Base-by-base conservation (phyloP, 1,140 invertebrate genomes). In the Orchesella cincta region DNA sequence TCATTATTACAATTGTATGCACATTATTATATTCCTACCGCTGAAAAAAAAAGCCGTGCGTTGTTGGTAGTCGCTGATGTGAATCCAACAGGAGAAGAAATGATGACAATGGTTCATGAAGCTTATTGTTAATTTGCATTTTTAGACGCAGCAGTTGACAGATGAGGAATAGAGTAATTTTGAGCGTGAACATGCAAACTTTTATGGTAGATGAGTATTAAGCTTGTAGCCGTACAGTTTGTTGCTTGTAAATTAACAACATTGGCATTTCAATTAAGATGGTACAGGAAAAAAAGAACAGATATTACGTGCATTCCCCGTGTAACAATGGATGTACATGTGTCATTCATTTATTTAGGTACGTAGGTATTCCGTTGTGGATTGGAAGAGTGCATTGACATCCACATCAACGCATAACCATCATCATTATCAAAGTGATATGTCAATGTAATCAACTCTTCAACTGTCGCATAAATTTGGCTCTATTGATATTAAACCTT, bases 11-110 rank as follows among this genome's bases (percentile, higher is more conserved):
- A 33, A 67, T 33, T 31, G 62, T n/a, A 67, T 31, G 33, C 26
- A 31, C 31, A 67, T 31, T 62, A 26, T 62, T 31, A 67, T 14
- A 67, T 12, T 2, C 8, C 1, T 33, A 31, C 62, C 8, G 2
- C 62, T 31, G 31, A 28, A 46, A 46, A 46, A 46, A 46, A 12
- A 31, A 31, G 26, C 8, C 31, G 29, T 29, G 29, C 23, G 26
- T 67, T 14, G 62, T 33, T 31, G 62, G 29, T 31, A 67, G n/a
- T 67, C 62, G n/a, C 62, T 67, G 62, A 67, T 67, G 62, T 67
- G 62, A 29, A 67, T 67, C 62, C 1, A 29, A 8, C 8, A 57
- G 23, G 5, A 31, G 8, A n/a, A 12, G 62, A 31, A 67, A 67
- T 12, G 23, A 33, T 31, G 26, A 67, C 8, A 67, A 67, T 33